Evolutionary conservation across 2,888 invertebrate species (phyloP), one percentile per base, ranked within the genome.

Genomic region (Ptychoptera contaminata): DNA sequence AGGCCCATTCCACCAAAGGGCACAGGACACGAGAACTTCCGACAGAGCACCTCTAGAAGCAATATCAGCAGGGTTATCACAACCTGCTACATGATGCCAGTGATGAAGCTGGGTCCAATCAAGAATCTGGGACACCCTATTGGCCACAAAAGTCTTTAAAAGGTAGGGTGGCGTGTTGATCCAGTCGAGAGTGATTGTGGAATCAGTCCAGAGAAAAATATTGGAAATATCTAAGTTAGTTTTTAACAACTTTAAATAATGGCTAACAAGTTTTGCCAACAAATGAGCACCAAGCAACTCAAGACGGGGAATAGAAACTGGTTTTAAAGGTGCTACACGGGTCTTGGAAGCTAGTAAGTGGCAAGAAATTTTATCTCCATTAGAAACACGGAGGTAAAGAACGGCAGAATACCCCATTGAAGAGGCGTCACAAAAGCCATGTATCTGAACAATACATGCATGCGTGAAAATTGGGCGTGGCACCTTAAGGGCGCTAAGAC

Each of bases 1-100:
- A n/a, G n/a, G 46, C n/a, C 44, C 47, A 8, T 34, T 42, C 44
- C 44, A 46, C 47, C 46, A 46, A 11, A 46, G 39, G n/a, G 16
- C 16, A 35, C 40, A 40, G 7, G 34, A 29, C n/a, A 42, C 2
- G 5, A 42, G 23, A 16, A 31, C 7, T 9, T 11, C 11, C 5
- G 46, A 16, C 11, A 6, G 12, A 16, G 42, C 2, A 7, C 46
- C 38, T 15, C 42, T 16, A 15, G 16, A 23, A 9, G 31, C 40
- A 10, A 10, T 9, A 37, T 46, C 42, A 8, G 38, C 42, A 5
- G 35, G 40, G 11, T n/a, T n/a, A n/a, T n/a, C n/a, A n/a, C n/a
- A n/a, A n/a, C n/a, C n/a, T n/a, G n/a, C n/a, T 4, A 45, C 45
- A 41, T 45, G 40, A 16, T 16, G 37, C 45, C 16, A 49, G 6